Evolutionary conservation across 2,113 vertebrate genomes (phyloP).

Genomic region (Pelusios castaneus): DNA sequence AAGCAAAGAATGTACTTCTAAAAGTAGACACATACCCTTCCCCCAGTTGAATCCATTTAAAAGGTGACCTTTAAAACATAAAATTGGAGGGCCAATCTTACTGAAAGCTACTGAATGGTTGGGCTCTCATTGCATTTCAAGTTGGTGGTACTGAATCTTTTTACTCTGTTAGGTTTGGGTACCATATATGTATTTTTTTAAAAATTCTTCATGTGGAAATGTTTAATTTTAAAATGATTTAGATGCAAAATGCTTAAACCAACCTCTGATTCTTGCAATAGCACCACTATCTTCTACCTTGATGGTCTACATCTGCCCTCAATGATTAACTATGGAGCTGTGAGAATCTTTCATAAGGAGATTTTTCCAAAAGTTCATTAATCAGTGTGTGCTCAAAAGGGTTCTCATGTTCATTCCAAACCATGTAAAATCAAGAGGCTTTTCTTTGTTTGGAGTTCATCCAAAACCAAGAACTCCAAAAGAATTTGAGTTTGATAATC

Average conservation of each 20-base stretch:
- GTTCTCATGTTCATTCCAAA: not conserved
- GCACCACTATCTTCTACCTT: not conserved
- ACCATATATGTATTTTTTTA: not conserved
- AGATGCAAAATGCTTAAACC: not conserved
- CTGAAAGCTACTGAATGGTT: not conserved
- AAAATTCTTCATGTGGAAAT: not conserved
- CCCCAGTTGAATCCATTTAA: too few species aligned
- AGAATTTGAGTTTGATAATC: not conserved
- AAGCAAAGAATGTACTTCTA: not conserved
- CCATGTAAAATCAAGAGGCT: not conserved
- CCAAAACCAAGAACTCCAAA: not conserved
- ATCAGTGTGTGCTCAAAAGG: not conserved
- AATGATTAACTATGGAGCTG: not conserved
- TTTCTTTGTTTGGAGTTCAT: not conserved
- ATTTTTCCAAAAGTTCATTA: not conserved
- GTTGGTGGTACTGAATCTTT: not conserved
- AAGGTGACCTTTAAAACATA: not conserved
- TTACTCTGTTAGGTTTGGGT: not conserved
- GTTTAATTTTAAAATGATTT: not conserved
- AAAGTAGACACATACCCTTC: too few species aligned
- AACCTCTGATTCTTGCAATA: not conserved
- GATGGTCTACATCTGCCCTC: not conserved
- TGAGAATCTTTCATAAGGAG: not conserved
- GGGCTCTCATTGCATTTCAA: not conserved
- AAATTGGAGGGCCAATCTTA: not conserved